A percentile compares a stretch with the other conserved stretches of the same genome.
These are phyloP conservation scores for Gymnobelideus leadbeateri DNA, from an alignment of 2,113 vertebrate species.

Conservation along the genomic window DNA sequence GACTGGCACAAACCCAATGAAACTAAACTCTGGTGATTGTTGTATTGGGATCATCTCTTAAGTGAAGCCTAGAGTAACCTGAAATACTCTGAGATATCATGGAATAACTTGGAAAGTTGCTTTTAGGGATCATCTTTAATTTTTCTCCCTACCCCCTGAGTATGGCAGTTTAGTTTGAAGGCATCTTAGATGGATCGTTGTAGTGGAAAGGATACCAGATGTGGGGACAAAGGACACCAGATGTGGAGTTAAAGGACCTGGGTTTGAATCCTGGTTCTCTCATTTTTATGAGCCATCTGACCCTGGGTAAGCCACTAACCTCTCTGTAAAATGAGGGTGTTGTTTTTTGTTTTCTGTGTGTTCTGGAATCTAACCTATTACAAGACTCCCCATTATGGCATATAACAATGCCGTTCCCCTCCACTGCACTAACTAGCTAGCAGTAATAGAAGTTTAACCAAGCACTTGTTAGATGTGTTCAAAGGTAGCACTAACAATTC, in stretches of 20 bases:
- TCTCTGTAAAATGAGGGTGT: background rate
- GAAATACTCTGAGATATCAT: background rate
- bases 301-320: background rate
- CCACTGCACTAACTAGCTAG: background rate
- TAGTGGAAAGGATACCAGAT: background rate
- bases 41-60: background rate
- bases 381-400: conserved; percentile 12
- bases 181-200: background rate
- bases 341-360: background rate
- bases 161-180: background rate
- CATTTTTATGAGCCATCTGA: background rate
- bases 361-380: accelerated
- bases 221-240: background rate
- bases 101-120: background rate
- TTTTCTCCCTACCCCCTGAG: background rate
- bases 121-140: background rate
- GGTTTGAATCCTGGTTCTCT: background rate
- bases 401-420: background rate
- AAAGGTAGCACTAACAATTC: background rate
- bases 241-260: background rate
- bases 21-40: background rate
- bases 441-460: too few relatives aligned
- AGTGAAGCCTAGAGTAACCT: background rate
- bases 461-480: background rate
- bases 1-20: background rate